phyloP scores from a whole-genome alignment of 2,888 invertebrate species.

The Syrista parreyssii region DNA sequence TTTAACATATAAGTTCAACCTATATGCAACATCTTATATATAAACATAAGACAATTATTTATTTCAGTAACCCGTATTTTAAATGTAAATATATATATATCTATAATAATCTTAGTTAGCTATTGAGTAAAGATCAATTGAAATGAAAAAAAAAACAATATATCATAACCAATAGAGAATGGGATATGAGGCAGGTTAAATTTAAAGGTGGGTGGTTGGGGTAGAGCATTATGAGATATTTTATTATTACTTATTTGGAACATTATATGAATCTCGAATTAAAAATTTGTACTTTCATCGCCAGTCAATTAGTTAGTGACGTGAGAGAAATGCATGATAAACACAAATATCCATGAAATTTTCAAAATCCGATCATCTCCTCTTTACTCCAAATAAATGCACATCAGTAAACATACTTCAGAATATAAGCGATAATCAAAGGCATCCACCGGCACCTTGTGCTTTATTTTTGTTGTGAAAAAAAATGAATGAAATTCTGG shows the following conservation, averaged over 20 bases:
- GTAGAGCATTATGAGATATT: neutral
- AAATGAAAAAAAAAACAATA: neutral
- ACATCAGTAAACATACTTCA: neutral
- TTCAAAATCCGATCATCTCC: neutral
- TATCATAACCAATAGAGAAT: neutral
- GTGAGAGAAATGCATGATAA: neutral
- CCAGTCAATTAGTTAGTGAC: neutral
- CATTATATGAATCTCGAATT: neutral
- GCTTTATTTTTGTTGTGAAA: neutral
- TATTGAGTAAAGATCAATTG: neutral
- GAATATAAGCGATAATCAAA: neutral
- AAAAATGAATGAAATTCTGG: neutral
- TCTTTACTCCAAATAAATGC: neutral
- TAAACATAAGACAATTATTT: neutral
- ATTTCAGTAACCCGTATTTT: neutral
- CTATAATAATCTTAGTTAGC: neutral
- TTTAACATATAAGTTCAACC: neutral
- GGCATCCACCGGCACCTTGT: neutral
- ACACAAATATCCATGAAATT: neutral
- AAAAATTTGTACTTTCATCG: neutral
- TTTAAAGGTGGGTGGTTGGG: constrained; percentile 19
- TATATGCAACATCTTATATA: neutral
- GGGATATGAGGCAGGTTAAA: neutral
- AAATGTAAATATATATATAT: neutral
- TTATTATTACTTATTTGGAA: neutral